Evolutionary conservation across 1,140 invertebrate species (phyloP), one percentile per base, ranked within the genome.

Genomic region (Trachymyrmex cornetzi): DNA sequence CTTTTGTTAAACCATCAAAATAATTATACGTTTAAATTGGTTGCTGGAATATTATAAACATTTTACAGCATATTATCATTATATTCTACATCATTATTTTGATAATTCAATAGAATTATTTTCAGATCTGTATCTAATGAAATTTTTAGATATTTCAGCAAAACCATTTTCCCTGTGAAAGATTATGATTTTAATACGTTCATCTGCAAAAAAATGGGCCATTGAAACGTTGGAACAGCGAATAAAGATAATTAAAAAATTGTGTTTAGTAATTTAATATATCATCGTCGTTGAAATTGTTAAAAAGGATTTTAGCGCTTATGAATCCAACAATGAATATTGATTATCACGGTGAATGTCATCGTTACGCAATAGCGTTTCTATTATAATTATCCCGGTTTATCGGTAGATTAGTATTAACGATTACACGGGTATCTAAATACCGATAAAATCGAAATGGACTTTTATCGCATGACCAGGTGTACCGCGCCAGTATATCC

Each of bases 391-490:
- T 71, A 71, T 81, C 24, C 4, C 69, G 69, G 5, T 61, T 30
- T 22, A 22, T 74, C 27, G 69, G 55, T 11, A 55, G 14, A 61
- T 63, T 53, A 69, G 50, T 55, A 34, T 16, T 16, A 22, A 44
- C 12, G 53, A 75, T 84, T 84, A 38, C 55, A 38, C 67, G 34
- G 24, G 48, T 67, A 38, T 75, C 69, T 63, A 84, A 84, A 84
- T 55, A 82, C 7, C 55, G 30, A 71, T 44, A 55, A 71, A 81
- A 71, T 61, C 55, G 80, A 34, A 71, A 61, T 75, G 19, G 48
- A 84, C 69, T 74, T 74, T 84, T 63, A 44, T 44, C 69, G 24
- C 38, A 59, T 4, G 24, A 14, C 7, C 69, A 59, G n/a, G 53
- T 24, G 69, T 75, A 75, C 30, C 38, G 14, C 34, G 27, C 16